Base-by-base conservation (phyloP, 2,888 invertebrate genomes). In the Calameuta idolon region DNA sequence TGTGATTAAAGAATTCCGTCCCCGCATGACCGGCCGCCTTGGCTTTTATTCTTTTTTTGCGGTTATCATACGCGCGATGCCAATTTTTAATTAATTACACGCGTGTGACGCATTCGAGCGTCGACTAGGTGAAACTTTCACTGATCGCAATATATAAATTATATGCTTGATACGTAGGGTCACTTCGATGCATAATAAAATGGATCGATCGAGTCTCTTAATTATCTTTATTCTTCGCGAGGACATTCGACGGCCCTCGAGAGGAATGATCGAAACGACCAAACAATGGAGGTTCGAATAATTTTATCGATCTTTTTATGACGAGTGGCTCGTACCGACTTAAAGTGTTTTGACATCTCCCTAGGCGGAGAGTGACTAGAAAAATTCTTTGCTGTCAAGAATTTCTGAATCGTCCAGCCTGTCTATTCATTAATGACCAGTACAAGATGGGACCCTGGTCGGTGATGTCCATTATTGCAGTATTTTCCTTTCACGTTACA, bases 61-160 rank as follows among this genome's bases (percentile, higher is more conserved):
- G 55, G 55, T 55, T 23, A 23, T 55, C 55, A 15, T 55, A 55
- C 9, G 55, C 9, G 23, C 55, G 23, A 55, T 55, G 23, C 55
- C 55, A 55, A 55, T 55, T 55, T 55, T 55, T 55, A 23, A 55
- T 55, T 23, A 55, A 55, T 55, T 23, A 23, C 23, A 55, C 9
- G 23, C 55, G 2, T 55, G 55, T 55, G 34, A 71, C 71, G 34
- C 31, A 31, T 71, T 34, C 33, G 34, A 71, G 71, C 23, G 71
- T 71, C 31, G 71, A 31, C 33, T 71, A 71, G 71, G 71, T 71
- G 34, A 34, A 71, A 71, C 71, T 71, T 71, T 71, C 71, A 71
- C 71, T 34, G 71, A 23, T 55, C 55, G 55, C 23, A 55, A 55
- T 55, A 23, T 55, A 55, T 55, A 23, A 55, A 55, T 55, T 15